Base-by-base conservation (phyloP, 2,888 invertebrate genomes). In the Pollenia griseotomentosa region DNA sequence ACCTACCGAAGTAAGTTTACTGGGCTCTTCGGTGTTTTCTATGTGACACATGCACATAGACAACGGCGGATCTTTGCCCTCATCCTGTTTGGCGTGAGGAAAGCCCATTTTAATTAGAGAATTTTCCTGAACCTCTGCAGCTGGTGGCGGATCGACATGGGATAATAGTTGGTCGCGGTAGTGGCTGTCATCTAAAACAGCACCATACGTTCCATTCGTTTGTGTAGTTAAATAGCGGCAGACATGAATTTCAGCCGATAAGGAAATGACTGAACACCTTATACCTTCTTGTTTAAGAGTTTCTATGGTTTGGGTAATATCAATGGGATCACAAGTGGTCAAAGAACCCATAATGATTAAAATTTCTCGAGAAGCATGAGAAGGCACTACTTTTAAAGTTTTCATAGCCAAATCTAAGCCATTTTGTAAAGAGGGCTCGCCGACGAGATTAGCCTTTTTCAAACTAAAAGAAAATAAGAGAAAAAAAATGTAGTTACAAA, bases 351-450 rank as follows among this genome's bases (percentile, higher is more conserved):
- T 96, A 40, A 99, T 95, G 2, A 99, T 95, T 10, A 99, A 94
- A 48, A 99, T 95, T 94, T 99, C 99, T 89, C 98, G 95, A 84
- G 99, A 99, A 0, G 99, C 97, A 94, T 99, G 99, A 0, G 97
- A 96, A 0, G 99, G 99, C 90, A 99, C 95, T 74, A 98, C 96
- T 92, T 96, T 96, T 12, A 99, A 94, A 0, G 97, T 96, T 90
- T 97, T 95, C 12, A 96, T 94, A 0, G 99, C 98, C 89, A 98
- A 93, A 92, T 99, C 98, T 75, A 99, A 93, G 0, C 98, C 97
- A 93, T 99, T 99, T 94, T 99, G 99, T 74, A 99, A 93, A 0
- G 99, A 99, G 0, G 99, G 99, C 93, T 99, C 99, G 0, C 99
- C 99, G 61, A 95, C 95, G 88, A 99, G 95, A 12, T 95, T 92